phyloP scores from a whole-genome alignment of 2,113 vertebrate genomes.

The Calidris pygmaea region DNA sequence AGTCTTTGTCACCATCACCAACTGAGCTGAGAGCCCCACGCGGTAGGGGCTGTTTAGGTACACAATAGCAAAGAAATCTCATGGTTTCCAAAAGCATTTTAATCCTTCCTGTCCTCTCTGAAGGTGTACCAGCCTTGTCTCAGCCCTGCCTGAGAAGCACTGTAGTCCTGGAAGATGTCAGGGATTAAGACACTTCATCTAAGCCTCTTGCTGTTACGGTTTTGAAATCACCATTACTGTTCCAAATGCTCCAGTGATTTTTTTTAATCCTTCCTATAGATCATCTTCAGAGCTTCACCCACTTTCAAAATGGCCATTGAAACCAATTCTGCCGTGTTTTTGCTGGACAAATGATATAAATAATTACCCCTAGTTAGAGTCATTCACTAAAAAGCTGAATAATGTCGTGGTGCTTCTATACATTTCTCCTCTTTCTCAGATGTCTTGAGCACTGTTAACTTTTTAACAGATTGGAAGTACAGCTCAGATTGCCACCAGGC shows the following conservation, averaged over 20 bases:
- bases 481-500: not conserved
- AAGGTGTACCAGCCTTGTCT: not conserved
- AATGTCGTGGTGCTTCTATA: not conserved
- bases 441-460: not conserved
- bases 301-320: not conserved
- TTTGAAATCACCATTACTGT: not conserved
- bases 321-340: not conserved
- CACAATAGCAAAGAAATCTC: not conserved
- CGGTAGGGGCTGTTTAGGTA: not conserved
- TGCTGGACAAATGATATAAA: not conserved
- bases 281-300: not conserved
- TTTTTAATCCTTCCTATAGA: not conserved
- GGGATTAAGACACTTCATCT: not conserved
- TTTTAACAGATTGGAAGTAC: not conserved
- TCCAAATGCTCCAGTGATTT: not conserved
- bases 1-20: not conserved
- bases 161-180: not conserved
- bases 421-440: not conserved
- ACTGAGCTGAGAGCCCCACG: fast-evolving
- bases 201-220: not conserved
- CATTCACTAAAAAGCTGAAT: not conserved
- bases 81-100: not conserved
- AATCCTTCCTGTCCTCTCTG: not conserved
- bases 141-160: not conserved
- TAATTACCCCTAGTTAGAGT: not conserved